Percentiles rank a stretch among this genome's conserved stretches.
phyloP scores from a whole-genome alignment of 2,797 vertebrate species.

The Xenopus petersii region DNA sequence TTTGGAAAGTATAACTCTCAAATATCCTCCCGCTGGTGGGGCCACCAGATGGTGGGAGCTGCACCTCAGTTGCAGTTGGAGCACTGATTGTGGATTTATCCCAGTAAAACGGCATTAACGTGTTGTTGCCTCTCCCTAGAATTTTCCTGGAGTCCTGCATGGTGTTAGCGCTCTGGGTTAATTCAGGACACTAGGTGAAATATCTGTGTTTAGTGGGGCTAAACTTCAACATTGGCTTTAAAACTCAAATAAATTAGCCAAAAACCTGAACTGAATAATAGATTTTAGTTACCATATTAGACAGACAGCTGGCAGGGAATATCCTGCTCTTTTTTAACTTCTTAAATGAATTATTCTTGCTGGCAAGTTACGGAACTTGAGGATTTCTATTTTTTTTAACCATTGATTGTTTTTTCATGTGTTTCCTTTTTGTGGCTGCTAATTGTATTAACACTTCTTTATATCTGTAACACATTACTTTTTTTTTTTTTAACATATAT shows the following conservation, averaged over 20 bases:
- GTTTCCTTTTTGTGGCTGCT: not conserved
- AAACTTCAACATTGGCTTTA: slow-evolving; percentile 40
- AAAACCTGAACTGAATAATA: slow-evolving; percentile 43
- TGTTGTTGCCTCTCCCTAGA: slow-evolving; percentile 15
- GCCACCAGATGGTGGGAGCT: no score
- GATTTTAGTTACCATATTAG: slow-evolving; percentile 41
- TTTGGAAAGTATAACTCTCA: no score
- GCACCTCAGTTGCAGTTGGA: not conserved
- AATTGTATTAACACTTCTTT: slow-evolving; percentile 3
- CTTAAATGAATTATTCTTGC: slow-evolving; percentile 41
- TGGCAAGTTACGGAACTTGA: slow-evolving; percentile 26
- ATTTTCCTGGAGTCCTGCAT: slow-evolving; percentile 25
- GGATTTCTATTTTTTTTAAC: slow-evolving; percentile 17
- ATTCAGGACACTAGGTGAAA: slow-evolving; percentile 43
- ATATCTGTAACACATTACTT: not conserved
- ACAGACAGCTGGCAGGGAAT: slow-evolving; percentile 39
- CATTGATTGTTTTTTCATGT: slow-evolving; percentile 8
- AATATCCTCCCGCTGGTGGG: no score
- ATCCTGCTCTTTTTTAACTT: slow-evolving; percentile 22
- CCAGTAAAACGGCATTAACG: slow-evolving; percentile 8
- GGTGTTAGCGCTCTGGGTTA: slow-evolving; percentile 39
- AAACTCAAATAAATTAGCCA: slow-evolving; percentile 43
- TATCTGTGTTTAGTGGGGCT: slow-evolving; percentile 43
- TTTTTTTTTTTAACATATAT: not conserved
- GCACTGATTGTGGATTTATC: not conserved